A percentile compares a stretch with the other conserved stretches of the same genome.
Conservation (phyloP, 2,888 invertebrate species). For the Synergus gifuensis region DNA sequence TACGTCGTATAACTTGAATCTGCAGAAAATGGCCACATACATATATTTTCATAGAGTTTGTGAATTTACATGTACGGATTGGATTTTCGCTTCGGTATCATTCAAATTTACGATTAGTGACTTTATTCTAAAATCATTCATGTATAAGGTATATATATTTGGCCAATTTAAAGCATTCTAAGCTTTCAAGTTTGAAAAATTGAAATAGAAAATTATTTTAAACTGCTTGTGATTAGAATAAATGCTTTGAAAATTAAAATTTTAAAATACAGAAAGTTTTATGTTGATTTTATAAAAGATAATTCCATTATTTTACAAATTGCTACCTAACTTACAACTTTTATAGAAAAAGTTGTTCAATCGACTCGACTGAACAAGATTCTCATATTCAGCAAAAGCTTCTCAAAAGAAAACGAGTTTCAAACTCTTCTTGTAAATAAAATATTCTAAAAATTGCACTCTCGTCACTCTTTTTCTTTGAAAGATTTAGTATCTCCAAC, state of each 20-base stretch:
- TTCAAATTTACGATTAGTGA: conserved; percentile 4
- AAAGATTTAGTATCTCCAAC: not conserved
- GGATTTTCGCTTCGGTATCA: not conserved
- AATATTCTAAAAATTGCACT: conserved; percentile 22
- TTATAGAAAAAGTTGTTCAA: not conserved
- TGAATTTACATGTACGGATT: no score
- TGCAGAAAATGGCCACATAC: no score
- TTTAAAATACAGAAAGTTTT: not conserved
- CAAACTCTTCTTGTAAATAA: not conserved
- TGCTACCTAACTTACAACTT: not conserved
- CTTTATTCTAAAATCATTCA: conserved; percentile 14
- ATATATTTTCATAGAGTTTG: no score
- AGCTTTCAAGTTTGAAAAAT: no score
- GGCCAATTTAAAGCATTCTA: no score
- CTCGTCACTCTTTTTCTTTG: not conserved
- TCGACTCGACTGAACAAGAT: not conserved
- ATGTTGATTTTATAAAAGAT: not conserved
- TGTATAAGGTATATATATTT: not conserved
- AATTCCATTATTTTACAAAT: not conserved
- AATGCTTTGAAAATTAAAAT: no score
- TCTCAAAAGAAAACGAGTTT: conserved; percentile 1
- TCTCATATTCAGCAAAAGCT: not conserved
- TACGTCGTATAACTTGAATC: not conserved
- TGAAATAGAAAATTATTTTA: no score
- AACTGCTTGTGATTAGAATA: no score